Base-by-base conservation (phyloP, 2,113 vertebrate genomes). In the Leptosomus discolor region DNA sequence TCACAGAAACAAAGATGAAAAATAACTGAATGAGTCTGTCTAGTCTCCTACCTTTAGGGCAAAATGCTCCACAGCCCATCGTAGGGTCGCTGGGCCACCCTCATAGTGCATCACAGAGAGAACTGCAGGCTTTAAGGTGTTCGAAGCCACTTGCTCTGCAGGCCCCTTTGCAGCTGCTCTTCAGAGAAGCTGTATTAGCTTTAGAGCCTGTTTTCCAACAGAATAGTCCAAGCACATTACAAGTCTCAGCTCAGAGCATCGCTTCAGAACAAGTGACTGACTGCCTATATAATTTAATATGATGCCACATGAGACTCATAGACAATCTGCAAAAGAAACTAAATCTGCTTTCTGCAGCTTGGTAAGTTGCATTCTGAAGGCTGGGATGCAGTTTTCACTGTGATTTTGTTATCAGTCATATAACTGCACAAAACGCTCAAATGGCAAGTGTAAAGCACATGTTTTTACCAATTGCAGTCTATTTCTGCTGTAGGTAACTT, bases 211-310 rank as follows among this genome's bases (percentile, higher is more conserved):
- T 95, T 97, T 97, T 94, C 93, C 36, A 91, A 61, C 92, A 97
- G 96, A 97, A 98, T 57, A 79, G 96, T 95, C 92, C 95, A 96
- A 95, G 97, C 95, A 97, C 80, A 94, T 95, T 91, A 76, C 96
- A 96, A 94, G 88, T 97, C 97, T 93, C 81, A 41, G 97, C 97
- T 95, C 96, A 77, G 93, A 93, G 96, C 97, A 97, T 95, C 83
- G 61, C 97, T 91, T 58, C 96, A 97, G 88, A 97, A 97, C 96
- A 97, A 98, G 97, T 97, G 96, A 97, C 97, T 97, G 96, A 93
- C 98, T 98, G 98, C 97, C 98, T 98, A 98, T 98, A 98, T 98
- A 98, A 98, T 98, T 98, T 98, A 98, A 98, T 98, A 98, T 98
- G 96, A 98, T 98, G 97, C 98, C 98, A 98, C 98, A 98, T 90